Percentiles rank a stretch among this genome's conserved stretches.
phyloP scores from a whole-genome alignment of 1,140 invertebrate species.

The Manduca sexta region DNA sequence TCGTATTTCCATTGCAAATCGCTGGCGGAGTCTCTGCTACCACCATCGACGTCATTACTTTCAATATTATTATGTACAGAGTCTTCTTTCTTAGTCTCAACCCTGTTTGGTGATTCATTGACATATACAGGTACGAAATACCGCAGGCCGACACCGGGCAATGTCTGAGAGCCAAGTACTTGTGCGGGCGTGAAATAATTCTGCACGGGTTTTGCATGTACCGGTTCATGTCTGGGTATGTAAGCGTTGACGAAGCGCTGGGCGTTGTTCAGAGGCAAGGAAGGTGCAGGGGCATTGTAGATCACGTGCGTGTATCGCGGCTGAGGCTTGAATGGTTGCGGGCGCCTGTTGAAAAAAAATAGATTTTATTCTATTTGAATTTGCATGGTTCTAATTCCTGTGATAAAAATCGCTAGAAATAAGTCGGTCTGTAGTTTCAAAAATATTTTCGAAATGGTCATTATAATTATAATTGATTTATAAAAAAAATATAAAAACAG shows the following conservation, averaged over 20 bases:
- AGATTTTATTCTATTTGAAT: too few species aligned
- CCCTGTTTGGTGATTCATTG: constrained; percentile 23
- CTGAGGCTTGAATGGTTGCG: constrained; percentile 53
- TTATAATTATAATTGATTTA: too few species aligned
- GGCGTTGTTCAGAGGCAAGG: constrained; percentile 40
- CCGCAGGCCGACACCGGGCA: constrained; percentile 52
- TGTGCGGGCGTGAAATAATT: constrained; percentile 44
- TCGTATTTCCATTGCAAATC: constrained; percentile 58
- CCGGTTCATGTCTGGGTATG: constrained; percentile 33
- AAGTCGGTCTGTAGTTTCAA: too few species aligned
- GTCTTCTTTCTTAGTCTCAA: constrained; percentile 44
- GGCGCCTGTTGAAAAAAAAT: constrained; percentile 50
- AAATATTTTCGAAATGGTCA: too few species aligned
- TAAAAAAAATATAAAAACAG: too few species aligned
- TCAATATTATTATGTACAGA: constrained; percentile 49
- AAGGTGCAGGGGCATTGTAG: constrained; percentile 31
- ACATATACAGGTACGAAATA: constrained; percentile 52
- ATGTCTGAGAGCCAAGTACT: constrained; percentile 46
- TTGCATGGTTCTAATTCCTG: too few species aligned
- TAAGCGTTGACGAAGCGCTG: constrained; percentile 62
- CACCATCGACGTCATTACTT: constrained; percentile 34
- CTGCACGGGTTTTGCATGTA: constrained; percentile 26
- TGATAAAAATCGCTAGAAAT: too few species aligned
- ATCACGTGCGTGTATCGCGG: constrained; percentile 59
- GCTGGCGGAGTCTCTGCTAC: constrained; percentile 28